Percentiles rank a stretch among this genome's conserved stretches.
These are phyloP conservation scores for Acrobasis repandana DNA, from an alignment of 2,888 invertebrate genomes.

Conservation along the genomic window DNA sequence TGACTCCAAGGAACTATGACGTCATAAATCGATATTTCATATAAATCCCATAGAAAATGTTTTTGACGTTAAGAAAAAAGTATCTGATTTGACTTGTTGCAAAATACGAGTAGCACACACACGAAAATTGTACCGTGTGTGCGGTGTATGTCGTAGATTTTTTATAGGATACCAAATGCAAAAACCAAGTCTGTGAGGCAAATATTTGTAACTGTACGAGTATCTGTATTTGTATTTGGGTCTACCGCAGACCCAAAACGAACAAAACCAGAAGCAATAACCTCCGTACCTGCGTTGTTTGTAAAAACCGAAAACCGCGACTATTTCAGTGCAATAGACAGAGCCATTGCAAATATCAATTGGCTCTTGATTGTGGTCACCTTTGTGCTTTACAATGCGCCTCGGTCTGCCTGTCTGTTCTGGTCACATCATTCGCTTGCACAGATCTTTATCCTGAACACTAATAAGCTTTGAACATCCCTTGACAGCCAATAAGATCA, in stretches of 20 bases:
- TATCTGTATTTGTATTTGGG: too few species aligned
- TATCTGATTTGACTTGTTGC: too few species aligned
- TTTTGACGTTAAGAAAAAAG: too few species aligned
- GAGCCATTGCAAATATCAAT: neutral
- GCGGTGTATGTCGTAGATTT: too few species aligned
- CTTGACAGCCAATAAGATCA: neutral
- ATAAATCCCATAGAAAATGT: too few species aligned
- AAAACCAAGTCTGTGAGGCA: too few species aligned
- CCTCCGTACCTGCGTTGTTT: neutral
- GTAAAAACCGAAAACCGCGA: neutral
- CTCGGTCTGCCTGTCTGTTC: slow-evolving; percentile 1
- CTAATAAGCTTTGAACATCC: neutral
- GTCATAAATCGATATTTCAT: too few species aligned
- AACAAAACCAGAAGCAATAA: neutral
- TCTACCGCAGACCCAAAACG: neutral
- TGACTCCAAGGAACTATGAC: too few species aligned
- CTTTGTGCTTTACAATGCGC: slow-evolving; percentile 1
- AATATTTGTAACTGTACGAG: too few species aligned
- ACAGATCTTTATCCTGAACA: slow-evolving; percentile 5
- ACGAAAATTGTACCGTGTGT: too few species aligned
- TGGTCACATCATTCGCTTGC: slow-evolving; percentile 1
- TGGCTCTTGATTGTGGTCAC: neutral
- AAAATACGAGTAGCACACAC: too few species aligned
- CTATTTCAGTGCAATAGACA: neutral
- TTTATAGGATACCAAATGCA: too few species aligned